Evolutionary conservation across 2,888 invertebrate species (phyloP), one percentile per base, ranked within the genome.

Genomic region (Callinectes sapidus): DNA sequence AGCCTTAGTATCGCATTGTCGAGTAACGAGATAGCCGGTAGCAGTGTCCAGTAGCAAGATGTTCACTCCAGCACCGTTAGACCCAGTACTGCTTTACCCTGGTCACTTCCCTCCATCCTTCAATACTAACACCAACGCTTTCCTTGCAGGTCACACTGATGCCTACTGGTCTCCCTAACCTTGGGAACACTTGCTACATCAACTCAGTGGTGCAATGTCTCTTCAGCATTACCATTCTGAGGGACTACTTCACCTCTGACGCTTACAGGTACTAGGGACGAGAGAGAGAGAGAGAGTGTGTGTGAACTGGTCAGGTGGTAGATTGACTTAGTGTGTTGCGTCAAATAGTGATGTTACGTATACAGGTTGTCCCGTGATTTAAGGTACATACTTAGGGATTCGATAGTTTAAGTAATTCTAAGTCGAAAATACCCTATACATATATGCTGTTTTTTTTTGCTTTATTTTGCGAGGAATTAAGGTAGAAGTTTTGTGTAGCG

Each of bases 181-280:
- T 91, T 5, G 90, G 87, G 66, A 91, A 87, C 86, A 87, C 61
- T n/a, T 61, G 90, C 66, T 91, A 91, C 66, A 91, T 91, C 35
- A 91, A 91, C 85, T 91, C 90, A 0, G 87, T 91, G 13, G 23
- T 91, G n/a, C 90, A 91, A 66, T 91, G 90, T n/a, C 90, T 91
- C 86, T 91, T 86, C 87, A 66, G 28, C 87, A 61, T 91, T 28
- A 87, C 42, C 14, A 39, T 32, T 23, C 16, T 91, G 2, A 91
- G 66, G 35, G 90, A 91, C 14, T 91, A 91, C 66, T 91, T 91
- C 87, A 87, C 61, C 39, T 35, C 55, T 0, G 86, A 91, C 13
- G 35, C 90, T 0, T 91, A 87, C 90, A 91, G 66, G 90, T 91
- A 42, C 55, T 54, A 16, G 87, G 14, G 87, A 23, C 61, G 10